These are phyloP conservation scores for Druceiella hillmani DNA, from an alignment of 2,888 invertebrate genomes.

Conservation along the genomic window DNA sequence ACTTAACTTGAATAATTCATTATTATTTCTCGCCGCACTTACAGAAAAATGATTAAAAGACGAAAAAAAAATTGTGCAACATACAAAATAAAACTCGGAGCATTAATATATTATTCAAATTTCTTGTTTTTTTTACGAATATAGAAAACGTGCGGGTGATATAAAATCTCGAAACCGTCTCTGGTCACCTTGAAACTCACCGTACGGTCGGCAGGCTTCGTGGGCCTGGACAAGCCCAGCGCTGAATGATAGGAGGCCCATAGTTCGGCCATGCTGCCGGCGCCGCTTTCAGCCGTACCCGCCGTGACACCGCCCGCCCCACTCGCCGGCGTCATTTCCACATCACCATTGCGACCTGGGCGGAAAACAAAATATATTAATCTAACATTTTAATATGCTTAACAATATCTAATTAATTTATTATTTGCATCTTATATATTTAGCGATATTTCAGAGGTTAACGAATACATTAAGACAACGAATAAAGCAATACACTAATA, in stretches of 20 bases:
- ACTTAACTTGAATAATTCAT: slow-evolving; percentile 12
- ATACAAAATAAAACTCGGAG: too few relatives aligned
- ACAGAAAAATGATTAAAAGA: slow-evolving; percentile 5
- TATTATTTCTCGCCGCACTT: slow-evolving; percentile 8
- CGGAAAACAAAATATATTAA: slow-evolving; percentile 25
- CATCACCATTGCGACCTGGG: slow-evolving; percentile 55
- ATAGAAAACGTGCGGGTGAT: too few relatives aligned
- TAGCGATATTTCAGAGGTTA: too few relatives aligned
- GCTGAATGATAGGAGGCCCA: slow-evolving; percentile 84
- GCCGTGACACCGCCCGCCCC: slow-evolving; percentile 51
- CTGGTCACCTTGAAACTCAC: slow-evolving; percentile 59
- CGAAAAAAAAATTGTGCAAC: slow-evolving; percentile 14
- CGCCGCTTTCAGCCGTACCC: slow-evolving; percentile 45
- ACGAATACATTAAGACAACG: too few relatives aligned
- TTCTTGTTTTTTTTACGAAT: too few relatives aligned
- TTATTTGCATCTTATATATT: too few relatives aligned
- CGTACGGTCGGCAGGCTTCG: slow-evolving; percentile 57
- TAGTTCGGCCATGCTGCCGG: slow-evolving; percentile 73
- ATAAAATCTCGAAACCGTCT: too few relatives aligned
- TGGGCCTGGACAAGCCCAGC: slow-evolving; percentile 55
- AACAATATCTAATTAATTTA: too few relatives aligned
- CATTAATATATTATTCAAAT: too few relatives aligned
- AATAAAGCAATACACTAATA: too few relatives aligned
- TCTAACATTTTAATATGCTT: too few relatives aligned
- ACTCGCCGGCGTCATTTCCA: slow-evolving; percentile 37